Percentiles rank a stretch among this genome's conserved stretches.
These are phyloP conservation scores for Lasioglossum albipes DNA, from an alignment of 1,140 invertebrate genomes.

Conservation along the genomic window DNA sequence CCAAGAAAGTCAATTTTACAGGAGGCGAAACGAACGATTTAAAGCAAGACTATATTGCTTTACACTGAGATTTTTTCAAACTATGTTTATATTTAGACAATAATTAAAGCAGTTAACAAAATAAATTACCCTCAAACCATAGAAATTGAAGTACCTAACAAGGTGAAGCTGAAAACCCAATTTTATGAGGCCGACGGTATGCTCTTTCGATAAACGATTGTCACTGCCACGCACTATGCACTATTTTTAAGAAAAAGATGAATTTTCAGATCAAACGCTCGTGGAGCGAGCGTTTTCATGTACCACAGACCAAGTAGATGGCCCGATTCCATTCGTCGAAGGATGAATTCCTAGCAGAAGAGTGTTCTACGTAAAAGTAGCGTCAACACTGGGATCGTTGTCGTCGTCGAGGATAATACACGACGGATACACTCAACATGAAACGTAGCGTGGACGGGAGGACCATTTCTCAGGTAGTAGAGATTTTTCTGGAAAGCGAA, in stretches of 20 bases:
- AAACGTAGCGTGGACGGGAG: constrained; percentile 65
- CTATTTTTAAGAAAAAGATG: not conserved
- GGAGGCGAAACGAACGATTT: too few relatives aligned
- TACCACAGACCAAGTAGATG: not conserved
- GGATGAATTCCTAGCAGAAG: constrained; percentile 57
- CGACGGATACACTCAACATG: constrained; percentile 55
- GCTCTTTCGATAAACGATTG: not conserved
- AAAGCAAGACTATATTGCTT: too few relatives aligned
- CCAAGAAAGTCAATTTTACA: too few relatives aligned
- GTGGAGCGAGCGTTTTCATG: not conserved
- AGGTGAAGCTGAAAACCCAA: too few relatives aligned
- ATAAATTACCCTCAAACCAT: too few relatives aligned
- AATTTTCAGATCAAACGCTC: constrained; percentile 29
- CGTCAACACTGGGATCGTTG: constrained; percentile 18
- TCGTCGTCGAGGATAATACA: constrained; percentile 20
- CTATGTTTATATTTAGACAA: too few relatives aligned
- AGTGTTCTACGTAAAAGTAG: constrained; percentile 20
- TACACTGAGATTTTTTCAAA: too few relatives aligned
- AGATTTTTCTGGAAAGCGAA: not conserved
- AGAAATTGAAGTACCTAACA: too few relatives aligned
- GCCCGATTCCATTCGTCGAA: not conserved
- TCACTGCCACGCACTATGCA: not conserved
- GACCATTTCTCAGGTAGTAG: constrained; percentile 57
- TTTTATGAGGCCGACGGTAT: not conserved
- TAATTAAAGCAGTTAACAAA: too few relatives aligned